Evolutionary conservation across 2,888 invertebrate species (phyloP), one percentile per base, ranked within the genome.

Genomic region (Elgonia sp.): DNA sequence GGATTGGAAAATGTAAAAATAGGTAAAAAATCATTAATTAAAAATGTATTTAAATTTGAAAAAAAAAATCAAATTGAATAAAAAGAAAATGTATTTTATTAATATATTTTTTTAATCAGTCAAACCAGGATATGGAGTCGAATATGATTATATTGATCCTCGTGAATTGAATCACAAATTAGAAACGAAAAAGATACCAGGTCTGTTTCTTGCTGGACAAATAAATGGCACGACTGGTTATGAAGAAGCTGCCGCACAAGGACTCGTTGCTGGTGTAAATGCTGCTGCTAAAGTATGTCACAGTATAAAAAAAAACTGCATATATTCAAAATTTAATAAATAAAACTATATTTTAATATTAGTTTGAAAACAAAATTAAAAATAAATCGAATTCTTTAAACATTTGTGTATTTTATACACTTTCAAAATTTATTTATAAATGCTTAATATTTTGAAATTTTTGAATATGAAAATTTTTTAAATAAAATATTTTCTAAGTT

Each of bases 221-320:
- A 98, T 98, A 86, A 98, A 98, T 95, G 98, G 98, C 6, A 98
- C 98, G 0, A 98, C 98, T 0, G 98, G 98, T 0, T 98, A 98
- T 93, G 98, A 98, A 95, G 98, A 98, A 94, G 98, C 98, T 10
- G 98, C 98, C 0, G 97, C 97, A 0, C 98, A 98, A 94, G 98
- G 98, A 16, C 95, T 98, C 55, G 93, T 98, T 40, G 98, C 98
- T 16, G 98, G 98, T 8, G 96, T 96, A 60, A 97, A 97, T 94
- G 97, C 97, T 39, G 97, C 96, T 8, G 96, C 96, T 63, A 95
- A 95, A 93, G 96, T 96, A 91, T 90, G 40, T 75, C 53, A 6
- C 20, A 29, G 14, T 29, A 29, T 70, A 29, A 67, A 42, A 40
- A 65, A n/a, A n/a, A n/a, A n/a, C n/a, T n/a, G n/a, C n/a, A n/a